These are phyloP conservation scores for Styela clava DNA, from an alignment of 23 tunicate genomes.

Conservation along the genomic window DNA sequence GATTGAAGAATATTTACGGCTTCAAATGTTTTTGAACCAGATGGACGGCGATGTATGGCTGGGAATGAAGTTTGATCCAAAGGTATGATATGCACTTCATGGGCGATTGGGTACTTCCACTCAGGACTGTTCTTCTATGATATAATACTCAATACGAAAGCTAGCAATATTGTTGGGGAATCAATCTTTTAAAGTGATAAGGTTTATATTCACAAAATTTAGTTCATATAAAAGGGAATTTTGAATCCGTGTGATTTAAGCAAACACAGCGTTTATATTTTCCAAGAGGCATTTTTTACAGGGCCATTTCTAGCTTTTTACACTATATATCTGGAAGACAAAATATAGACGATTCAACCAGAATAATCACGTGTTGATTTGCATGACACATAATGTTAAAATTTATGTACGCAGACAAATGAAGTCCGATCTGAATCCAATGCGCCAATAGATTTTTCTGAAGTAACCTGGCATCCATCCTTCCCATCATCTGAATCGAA, in stretches of 20 bases:
- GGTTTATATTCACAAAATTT: too few relatives aligned
- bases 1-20: neutral
- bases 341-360: too few relatives aligned
- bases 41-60: neutral
- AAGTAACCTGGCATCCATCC: neutral
- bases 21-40: neutral
- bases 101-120: neutral
- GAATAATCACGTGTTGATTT: too few relatives aligned
- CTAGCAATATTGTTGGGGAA: neutral
- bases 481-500: neutral
- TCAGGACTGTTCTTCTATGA: neutral
- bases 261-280: neutral
- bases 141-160: neutral
- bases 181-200: too few relatives aligned
- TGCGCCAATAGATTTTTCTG: neutral
- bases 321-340: too few relatives aligned
- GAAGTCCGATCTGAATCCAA: neutral
- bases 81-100: neutral
- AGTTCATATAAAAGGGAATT: too few relatives aligned
- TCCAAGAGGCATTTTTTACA: too few relatives aligned
- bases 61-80: neutral
- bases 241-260: too few relatives aligned
- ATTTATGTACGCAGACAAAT: neutral
- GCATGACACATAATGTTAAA: too few relatives aligned
- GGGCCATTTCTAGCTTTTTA: too few relatives aligned